Base-by-base conservation (phyloP, 2,888 invertebrate species). In the Dione vanillae region DNA sequence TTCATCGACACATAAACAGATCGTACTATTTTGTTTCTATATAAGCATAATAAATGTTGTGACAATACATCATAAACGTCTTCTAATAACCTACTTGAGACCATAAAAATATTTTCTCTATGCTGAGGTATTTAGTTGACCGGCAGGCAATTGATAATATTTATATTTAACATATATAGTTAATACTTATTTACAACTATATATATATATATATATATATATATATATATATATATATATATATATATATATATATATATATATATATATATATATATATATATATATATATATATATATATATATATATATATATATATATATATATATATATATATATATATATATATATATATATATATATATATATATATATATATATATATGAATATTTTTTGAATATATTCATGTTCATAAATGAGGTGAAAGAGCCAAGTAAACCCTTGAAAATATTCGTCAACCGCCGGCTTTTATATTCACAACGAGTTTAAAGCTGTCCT, bases 1-100 rank as follows among this genome's bases (percentile, higher is more conserved):
- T 89, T 85, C 86, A 89, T 87, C 87, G 88, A 85, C 87, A 85
- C 87, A 84, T 84, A 87, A 88, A 89, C 84, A 87, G 80, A 82
- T 81, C 83, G 79, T 81, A 83, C 81, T 79, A 82, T 85, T 85
- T 78, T 80, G 80, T 82, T 79, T 76, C 78, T 79, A 78, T 80
- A 85, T 85, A 85, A 85, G 85, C 80, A 78, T 77, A 76, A 79
- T 78, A 80, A 79, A 78, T 76, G 78, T 72, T 76, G 54, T 58
- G 40, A 67, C 49, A 67, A 68, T 20, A 54, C n/a, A 35, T 54
- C 40, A 37, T 45, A 27, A 27, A 27, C 5, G 5, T 3, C 27
- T 5, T 27, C 27, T 27, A 27, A 27, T 27, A 5, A 27, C 2
- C 27, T 27, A 27, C 27, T 5, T 3, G 5, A 27, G 27, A 27